Evolutionary conservation across 2,888 invertebrate genomes (phyloP), one percentile per base, ranked within the genome.

Genomic region (Cheilosia urbana): DNA sequence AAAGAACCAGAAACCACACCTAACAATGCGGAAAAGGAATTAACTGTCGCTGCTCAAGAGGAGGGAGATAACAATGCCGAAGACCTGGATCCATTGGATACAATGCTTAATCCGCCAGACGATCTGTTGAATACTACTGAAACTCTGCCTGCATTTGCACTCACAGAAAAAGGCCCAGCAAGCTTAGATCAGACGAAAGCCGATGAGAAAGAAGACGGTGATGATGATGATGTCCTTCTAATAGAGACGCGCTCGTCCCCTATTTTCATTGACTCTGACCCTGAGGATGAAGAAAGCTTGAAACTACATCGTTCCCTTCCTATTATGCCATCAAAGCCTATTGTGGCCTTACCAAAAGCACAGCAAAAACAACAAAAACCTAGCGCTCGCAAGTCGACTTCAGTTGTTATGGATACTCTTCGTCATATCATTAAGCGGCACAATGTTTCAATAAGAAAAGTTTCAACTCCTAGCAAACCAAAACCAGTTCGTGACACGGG

Each of bases 221-320:
- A 81, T 15, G 79, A 85, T 21, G 89, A 89, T 53, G 89, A 89
- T 69, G 89, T 89, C 3, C 85, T 89, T 34, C 83, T 89, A 11
- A 88, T 89, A 19, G 89, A 89, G 72, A 87, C 87, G 1, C 88
- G 89, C 6, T 87, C 88, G 45, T 89, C 89, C 2, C 89, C 89
- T 0, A 89, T 89, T 75, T 89, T 89, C 47, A 76, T 89, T 30
- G 89, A 89, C 73, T 89, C 89, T 2, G 89, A 89, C 57, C 89
- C 89, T 1, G 89, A 89, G 27, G 88, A 88, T 17, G 87, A 73
- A 2, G 77, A 82, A 19, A 47, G 24, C 17, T 27, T 27, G 9
- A 78, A 24, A 37, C 72, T 24, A 53, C 81, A 49, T n/a, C 55
- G 49, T n/a, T 45, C 51, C 13, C 9, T 58, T 40, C 57, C 63